Conservation (phyloP, 2,113 vertebrate species). For the Anser cygnoides region DNA sequence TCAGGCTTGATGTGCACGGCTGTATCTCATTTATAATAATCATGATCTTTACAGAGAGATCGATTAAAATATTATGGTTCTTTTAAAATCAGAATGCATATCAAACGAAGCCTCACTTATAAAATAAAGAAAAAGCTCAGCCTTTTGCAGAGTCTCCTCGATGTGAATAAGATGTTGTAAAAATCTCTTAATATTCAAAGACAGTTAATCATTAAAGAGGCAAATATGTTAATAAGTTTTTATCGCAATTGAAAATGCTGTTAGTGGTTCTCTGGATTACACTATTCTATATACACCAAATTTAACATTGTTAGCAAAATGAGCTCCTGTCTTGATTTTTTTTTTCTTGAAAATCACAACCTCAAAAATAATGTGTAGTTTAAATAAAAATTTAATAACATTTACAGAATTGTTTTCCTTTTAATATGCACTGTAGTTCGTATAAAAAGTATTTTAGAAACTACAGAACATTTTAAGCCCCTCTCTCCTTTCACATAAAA, state of each 20-base stretch:
- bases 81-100: conserved; percentile 56
- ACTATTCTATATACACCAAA: not conserved
- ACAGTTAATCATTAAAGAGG: conserved; percentile 63
- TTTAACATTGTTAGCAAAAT: conserved; percentile 22
- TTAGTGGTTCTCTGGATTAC: conserved; percentile 4
- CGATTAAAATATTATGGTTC: conserved; percentile 63
- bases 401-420: not conserved
- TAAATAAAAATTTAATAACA: not conserved
- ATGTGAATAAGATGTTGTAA: conserved; percentile 46
- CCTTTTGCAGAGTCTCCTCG: not conserved
- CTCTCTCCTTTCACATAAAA: not conserved
- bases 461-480: not conserved
- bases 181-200: conserved; percentile 61
- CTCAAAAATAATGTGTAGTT: not conserved
- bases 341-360: not conserved
- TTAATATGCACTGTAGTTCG: not conserved
- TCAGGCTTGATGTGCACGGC: conserved; percentile 45
- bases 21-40: conserved; percentile 57
- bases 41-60: conserved; percentile 42
- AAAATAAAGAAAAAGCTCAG: conserved; percentile 11
- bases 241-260: conserved; percentile 41
- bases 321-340: not conserved
- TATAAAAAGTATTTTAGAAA: not conserved
- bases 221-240: conserved; percentile 52
- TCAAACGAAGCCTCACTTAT: conserved; percentile 10